Evolutionary conservation across 2,888 invertebrate genomes (phyloP).

Genomic region (Lochmaea crataegi): DNA sequence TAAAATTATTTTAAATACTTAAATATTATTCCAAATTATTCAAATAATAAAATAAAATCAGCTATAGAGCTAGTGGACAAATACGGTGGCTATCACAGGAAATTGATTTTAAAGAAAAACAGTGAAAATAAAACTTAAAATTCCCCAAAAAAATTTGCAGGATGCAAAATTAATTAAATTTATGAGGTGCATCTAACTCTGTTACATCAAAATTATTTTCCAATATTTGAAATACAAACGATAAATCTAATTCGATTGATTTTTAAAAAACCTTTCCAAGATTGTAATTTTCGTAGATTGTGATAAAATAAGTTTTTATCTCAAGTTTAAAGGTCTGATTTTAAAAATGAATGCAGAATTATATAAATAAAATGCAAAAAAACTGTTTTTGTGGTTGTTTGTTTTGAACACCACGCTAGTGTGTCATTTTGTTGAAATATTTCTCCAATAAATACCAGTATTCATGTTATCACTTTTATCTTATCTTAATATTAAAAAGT

Average conservation of each 20-base stretch:
- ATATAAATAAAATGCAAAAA: too few species aligned
- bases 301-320: background rate
- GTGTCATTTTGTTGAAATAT: too few species aligned
- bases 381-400: too few species aligned
- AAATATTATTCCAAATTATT: background rate
- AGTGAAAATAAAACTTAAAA: too few species aligned
- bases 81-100: too few species aligned
- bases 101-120: too few species aligned
- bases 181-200: slow-evolving; percentile 46
- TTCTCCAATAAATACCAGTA: too few species aligned
- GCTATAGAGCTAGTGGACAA: background rate
- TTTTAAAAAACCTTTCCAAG: background rate
- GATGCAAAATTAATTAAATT: too few species aligned
- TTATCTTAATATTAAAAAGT: background rate
- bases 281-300: background rate
- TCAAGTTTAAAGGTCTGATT: background rate
- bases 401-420: too few species aligned
- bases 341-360: too few species aligned
- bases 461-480: background rate
- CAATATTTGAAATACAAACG: slow-evolving; percentile 6
- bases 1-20: background rate
- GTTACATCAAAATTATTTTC: slow-evolving; percentile 46
- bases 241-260: background rate
- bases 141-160: too few species aligned
- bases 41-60: background rate